Evolutionary conservation across 2,797 vertebrate species (phyloP), one percentile per base, ranked within the genome.

Genomic region (Sebastes diaconus): DNA sequence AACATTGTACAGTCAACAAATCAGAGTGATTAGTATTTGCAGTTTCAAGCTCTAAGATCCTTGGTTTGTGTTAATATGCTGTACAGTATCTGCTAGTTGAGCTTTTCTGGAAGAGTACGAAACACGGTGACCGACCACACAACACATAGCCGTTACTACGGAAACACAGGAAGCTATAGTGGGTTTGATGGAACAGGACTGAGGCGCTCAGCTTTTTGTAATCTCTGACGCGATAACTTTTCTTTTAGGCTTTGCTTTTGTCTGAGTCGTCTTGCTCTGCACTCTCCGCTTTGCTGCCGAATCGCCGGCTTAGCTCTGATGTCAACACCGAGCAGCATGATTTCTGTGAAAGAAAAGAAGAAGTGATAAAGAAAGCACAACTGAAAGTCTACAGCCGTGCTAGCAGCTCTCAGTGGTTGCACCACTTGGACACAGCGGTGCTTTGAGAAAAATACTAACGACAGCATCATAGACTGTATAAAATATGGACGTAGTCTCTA

Each of bases 241-340:
- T 46, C 22, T 7, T 84, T 93, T 77, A 98, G 67, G 95, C 92
- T 87, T 97, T 97, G 83, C 87, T 94, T 79, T 96, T 97, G 63
- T 96, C 96, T 3, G 92, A 42, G 0, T 75, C 22, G n/a, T 97
- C 96, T 27, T 90, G 89, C 74, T 90, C 92, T 12, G 77, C 39
- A 63, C 65, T 90, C 36, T 8, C 87, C 14, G 71, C 87, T 74
- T 78, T 79, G 78, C 89, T 73, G 88, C 94, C 93, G 12, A 98
- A 95, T 4, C 97, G 94, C 22, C 91, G 90, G 82, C 92, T 95
- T 71, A 98, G 91, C 81, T 98, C 97, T 36, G 96, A 95, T 0
- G 92, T 95, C 92, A 98, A 88, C 69, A 96, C 92, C 0, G 96
- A 95, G 91, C 97, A 98, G 86, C 96, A 98, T 0, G 97, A 96